Percentiles rank a stretch among this genome's conserved stretches.
phyloP scores from a whole-genome alignment of 2,888 invertebrate species.

The Lepeophtheirus nordmannii region DNA sequence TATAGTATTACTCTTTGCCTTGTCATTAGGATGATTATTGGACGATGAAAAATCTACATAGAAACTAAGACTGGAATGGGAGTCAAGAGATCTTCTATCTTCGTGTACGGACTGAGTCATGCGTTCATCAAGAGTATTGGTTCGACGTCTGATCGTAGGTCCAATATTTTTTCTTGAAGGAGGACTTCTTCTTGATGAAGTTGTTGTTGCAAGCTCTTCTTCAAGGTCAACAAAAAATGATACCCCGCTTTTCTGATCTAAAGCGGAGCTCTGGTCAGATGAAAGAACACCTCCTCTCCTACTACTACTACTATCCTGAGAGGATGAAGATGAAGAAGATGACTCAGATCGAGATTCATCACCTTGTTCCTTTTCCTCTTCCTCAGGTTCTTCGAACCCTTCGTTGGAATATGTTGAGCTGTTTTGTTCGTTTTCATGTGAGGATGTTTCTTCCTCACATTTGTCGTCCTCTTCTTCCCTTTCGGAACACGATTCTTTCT shows the following conservation, averaged over 20 bases:
- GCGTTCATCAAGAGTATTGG: not conserved
- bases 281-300: not conserved
- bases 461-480: no score
- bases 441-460: no score
- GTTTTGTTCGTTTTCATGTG: no score
- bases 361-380: not conserved
- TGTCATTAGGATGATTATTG: not conserved
- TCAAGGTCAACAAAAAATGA: conserved; percentile 1
- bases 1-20: no score
- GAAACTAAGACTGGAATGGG: not conserved
- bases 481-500: not conserved
- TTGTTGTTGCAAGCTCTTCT: not conserved
- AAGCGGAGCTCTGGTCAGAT: not conserved
- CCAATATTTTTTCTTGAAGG: not conserved
- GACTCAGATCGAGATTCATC: not conserved
- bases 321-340: not conserved
- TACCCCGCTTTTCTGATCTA: not conserved
- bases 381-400: no score
- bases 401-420: no score
- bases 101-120: not conserved
- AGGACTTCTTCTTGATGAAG: not conserved
- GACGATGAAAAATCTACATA: not conserved
- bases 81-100: not conserved
- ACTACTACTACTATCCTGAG: not conserved
- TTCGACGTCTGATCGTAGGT: not conserved